phyloP scores from a whole-genome alignment of 2,113 vertebrate genomes.

The Plotosus lineatus region DNA sequence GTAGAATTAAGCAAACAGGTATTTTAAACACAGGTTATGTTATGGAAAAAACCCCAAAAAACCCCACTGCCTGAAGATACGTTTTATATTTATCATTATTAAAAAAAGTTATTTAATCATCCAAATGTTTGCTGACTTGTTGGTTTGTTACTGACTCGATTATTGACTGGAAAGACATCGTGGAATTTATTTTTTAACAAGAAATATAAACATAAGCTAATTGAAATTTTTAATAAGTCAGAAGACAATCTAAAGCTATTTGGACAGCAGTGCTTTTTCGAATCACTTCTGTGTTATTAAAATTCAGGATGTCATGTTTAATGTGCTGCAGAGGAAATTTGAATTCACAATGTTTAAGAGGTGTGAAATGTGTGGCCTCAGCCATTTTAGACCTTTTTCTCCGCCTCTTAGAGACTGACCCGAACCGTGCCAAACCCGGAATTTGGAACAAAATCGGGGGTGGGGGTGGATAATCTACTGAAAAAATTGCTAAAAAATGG shows the following conservation, averaged over 20 bases:
- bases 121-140: too few species aligned
- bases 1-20: not conserved
- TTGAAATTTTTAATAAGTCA: too few species aligned
- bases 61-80: too few species aligned
- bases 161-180: too few species aligned
- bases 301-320: constrained; percentile 67
- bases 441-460: constrained; percentile 41
- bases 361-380: constrained; percentile 73
- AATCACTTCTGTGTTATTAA: constrained; percentile 43
- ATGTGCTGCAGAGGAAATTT: constrained; percentile 72
- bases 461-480: not conserved
- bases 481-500: not conserved
- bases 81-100: too few species aligned
- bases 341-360: constrained; percentile 69
- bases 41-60: too few species aligned
- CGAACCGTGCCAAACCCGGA: constrained; percentile 36
- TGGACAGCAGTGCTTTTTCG: too few species aligned
- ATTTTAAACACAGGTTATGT: not conserved
- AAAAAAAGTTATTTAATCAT: too few species aligned
- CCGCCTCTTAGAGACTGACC: constrained; percentile 45
- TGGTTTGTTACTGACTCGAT: too few species aligned
- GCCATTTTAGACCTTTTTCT: constrained; percentile 72
- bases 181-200: too few species aligned
- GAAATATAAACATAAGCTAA: too few species aligned
- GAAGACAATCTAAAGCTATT: too few species aligned